Base-by-base conservation (phyloP, 1,140 invertebrate species). In the Popillia japonica region DNA sequence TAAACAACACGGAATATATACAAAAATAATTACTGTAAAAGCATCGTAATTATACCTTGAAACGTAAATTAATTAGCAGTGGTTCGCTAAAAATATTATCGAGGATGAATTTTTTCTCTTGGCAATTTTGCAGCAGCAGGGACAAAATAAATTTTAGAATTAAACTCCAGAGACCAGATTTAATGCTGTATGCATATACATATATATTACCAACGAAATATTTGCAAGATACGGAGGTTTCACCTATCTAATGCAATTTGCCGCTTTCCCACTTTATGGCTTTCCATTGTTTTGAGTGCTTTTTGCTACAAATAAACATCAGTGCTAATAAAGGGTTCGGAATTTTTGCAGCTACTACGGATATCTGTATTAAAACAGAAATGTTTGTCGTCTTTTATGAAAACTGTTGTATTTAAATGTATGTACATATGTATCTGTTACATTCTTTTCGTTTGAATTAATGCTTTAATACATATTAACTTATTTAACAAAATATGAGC, bases 61-160 rank as follows among this genome's bases (percentile, higher is more conserved):
- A 55, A 55, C 48, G 48, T 55, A 55, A 55, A 55, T 55, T 55
- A 55, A 55, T 55, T 55, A 55, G 11, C 48, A n/a, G 17, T 17
- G 48, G 11, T 55, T 55, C 14, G 17, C 17, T 55, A 55, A 55
- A 55, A n/a, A n/a, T 55, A 55, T 55, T 55, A 55, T 6, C 11
- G 48, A 2, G n/a, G 17, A 55, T 55, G 2, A 55, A 55, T 4
- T 2, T 55, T 55, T 55, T 55, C 6, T 14, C 48, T 14, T n/a
- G 17, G 17, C 17, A 17, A n/a, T 55, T 55, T n/a, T 17, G 0
- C 48, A 1, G 14, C 9, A 55, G n/a, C 14, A 55, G 48, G 17
- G 48, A 14, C n/a, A 55, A 17, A 55, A 17, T 55, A 55, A 55
- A 55, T 55, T 55, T 6, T 6, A 55, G 14, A 17, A 17, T 55